Evolutionary conservation across 2,888 invertebrate genomes (phyloP), one percentile per base, ranked within the genome.

Genomic region (Odontocolon sp.): DNA sequence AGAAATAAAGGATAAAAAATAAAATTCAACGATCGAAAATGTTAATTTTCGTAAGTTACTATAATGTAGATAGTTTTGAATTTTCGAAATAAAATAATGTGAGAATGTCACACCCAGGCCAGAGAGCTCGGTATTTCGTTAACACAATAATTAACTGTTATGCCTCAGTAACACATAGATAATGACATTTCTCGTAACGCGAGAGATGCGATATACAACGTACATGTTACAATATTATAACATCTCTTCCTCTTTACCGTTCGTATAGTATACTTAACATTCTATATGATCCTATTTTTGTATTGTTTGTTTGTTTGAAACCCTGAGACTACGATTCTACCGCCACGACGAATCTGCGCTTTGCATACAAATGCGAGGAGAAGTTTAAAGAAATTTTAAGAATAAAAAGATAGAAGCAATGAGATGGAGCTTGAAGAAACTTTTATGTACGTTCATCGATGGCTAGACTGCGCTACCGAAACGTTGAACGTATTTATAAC

Each of bases 261-360:
- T 66, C 66, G 69, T 42, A 61, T 52, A 52, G 45, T 57, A 64
- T 71, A 68, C 79, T 80, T 84, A 81, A 75, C 67, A 82, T 83
- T 82, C 80, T 82, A 71, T 82, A 82, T 61, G 78, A 82, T 79
- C 82, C 81, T 84, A 84, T 78, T 57, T 83, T 78, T 82, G 72
- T 82, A 73, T 81, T 79, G 77, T 59, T 81, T 82, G 61, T 84
- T 83, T 82, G 66, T 83, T 81, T 85, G 83, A 80, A 86, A 88
- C 85, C 87, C 87, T 87, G 87, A 88, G 86, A 86, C 85, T 87
- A 87, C 81, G 80, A 87, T 86, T 85, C 85, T 85, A 87, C 82
- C 79, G 77, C 83, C 86, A 86, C 83, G 87, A 84, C 84, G 85
- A 87, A 87, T 81, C 76, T 82, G 72, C 76, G 66, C 79, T 82